Evolutionary conservation across 2,888 invertebrate genomes (phyloP), one percentile per base, ranked within the genome.

Genomic region (Lasioglossum vierecki): DNA sequence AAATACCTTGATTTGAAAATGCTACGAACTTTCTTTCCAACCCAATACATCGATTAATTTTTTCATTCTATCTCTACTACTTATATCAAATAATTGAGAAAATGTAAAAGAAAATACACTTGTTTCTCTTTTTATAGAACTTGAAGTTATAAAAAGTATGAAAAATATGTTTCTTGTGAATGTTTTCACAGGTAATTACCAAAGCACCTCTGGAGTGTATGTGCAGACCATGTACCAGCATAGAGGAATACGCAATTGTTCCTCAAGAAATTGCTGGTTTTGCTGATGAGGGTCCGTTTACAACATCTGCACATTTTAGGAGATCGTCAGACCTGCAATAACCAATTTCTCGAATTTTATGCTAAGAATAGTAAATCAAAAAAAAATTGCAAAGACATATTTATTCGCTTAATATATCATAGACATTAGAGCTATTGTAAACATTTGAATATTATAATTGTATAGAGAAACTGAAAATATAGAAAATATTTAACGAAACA

Each of bases 151-250:
- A 30, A 57, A 53, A 72, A 46, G n/a, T 30, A 41, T 30, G 26
- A 46, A 60, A 18, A 81, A 76, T 87, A 86, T 85, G n/a, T 18
- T 15, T 26, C 11, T 35, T 18, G 26, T 57, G 3, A 60, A 63
- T 72, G 46, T 46, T 66, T 82, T 66, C 9, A 57, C 92, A 98
- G 98, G 97, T 98, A 4, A 96, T 97, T n/a, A 99, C 98, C 8
- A 98, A 98, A 95, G 98, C 98, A 22, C 99, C 99, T 0, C 95
- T 98, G 78, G 98, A 98, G 94, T 99, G 99, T 93, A 98, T 99
- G 98, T 99, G 99, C 93, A 97, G 99, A 57, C 98, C 99, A 0
- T 99, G 99, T 94, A 98, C 98, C 0, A 97, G 97, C 22, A 97
- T 98, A 9, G 98, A 99, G 94, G 98, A 98, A 95, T 97, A 97